Evolutionary conservation across 2,888 invertebrate genomes (phyloP).

Genomic region (Hartigia nigra): DNA sequence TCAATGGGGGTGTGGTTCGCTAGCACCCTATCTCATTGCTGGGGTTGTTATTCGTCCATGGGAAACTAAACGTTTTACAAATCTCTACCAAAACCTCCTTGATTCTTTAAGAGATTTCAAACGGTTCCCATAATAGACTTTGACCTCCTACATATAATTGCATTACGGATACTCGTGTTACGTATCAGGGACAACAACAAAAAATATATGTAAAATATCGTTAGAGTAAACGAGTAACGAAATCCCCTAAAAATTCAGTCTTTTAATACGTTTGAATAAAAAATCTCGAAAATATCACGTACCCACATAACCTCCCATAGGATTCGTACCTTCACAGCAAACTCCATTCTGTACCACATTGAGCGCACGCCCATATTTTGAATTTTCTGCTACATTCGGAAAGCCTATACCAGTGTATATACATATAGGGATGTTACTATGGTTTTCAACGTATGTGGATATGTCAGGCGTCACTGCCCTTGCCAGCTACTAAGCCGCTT

Average conservation of each 20-base stretch:
- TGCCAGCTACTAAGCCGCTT: conserved; percentile 64
- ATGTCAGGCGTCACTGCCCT: conserved; percentile 64
- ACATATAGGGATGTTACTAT: not conserved
- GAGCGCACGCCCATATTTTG: not conserved
- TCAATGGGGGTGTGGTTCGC: conserved; percentile 59
- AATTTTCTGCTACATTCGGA: not conserved
- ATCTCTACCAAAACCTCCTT: conserved; percentile 29
- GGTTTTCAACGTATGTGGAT: conserved; percentile 5
- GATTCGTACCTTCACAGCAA: not conserved
- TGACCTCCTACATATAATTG: not conserved
- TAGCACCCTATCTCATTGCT: not conserved
- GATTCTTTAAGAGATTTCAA: not conserved
- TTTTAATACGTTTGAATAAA: not conserved
- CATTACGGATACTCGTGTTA: not conserved
- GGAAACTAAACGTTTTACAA: conserved; percentile 60
- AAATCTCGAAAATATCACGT: not conserved
- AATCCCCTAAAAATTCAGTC: not conserved
- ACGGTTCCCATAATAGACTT: not conserved
- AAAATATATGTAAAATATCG: not conserved
- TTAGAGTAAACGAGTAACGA: not conserved
- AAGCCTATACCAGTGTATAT: not conserved
- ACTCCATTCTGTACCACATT: not conserved
- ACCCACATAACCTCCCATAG: not conserved
- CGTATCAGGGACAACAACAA: not conserved
- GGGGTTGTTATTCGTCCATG: conserved; percentile 45